Percentiles rank a stretch among this genome's conserved stretches.
These are phyloP conservation scores for Cichladusa arquata DNA, from an alignment of 2,113 vertebrate genomes.

Conservation along the genomic window DNA sequence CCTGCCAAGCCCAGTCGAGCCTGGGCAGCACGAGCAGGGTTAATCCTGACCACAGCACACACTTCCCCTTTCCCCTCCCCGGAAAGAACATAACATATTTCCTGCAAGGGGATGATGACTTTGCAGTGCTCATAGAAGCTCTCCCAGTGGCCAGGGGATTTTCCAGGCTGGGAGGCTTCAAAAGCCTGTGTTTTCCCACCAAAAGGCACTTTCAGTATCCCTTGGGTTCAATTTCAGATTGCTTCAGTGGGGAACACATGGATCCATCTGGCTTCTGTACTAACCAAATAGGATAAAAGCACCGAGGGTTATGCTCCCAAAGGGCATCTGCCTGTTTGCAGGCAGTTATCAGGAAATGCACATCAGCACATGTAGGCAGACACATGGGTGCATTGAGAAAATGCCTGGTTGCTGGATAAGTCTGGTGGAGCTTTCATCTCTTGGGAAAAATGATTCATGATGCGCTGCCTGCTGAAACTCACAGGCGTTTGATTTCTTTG, in stretches of 20 bases:
- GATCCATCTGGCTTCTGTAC: background rate
- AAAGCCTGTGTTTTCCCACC: background rate
- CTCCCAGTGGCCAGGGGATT: background rate
- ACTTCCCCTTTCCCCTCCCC: background rate
- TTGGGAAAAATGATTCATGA: background rate
- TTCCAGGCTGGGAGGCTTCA: background rate
- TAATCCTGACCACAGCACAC: background rate
- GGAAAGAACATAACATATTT: background rate
- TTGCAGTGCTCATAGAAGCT: background rate
- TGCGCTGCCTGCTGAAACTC: background rate
- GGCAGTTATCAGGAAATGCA: background rate
- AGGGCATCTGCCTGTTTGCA: background rate
- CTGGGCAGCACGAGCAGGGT: background rate
- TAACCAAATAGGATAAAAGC: background rate
- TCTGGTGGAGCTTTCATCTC: background rate
- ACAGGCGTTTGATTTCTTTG: rapidly evolving
- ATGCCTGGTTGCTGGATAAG: background rate
- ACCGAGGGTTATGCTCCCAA: background rate
- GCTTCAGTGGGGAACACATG: background rate
- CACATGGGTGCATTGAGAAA: background rate
- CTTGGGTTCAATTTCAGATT: background rate
- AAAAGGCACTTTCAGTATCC: background rate
- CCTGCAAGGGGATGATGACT: background rate
- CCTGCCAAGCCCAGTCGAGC: background rate
- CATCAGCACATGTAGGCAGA: background rate